Evolutionary conservation across 2,113 vertebrate genomes (phyloP).

Genomic region (Tachysurus vachellii): DNA sequence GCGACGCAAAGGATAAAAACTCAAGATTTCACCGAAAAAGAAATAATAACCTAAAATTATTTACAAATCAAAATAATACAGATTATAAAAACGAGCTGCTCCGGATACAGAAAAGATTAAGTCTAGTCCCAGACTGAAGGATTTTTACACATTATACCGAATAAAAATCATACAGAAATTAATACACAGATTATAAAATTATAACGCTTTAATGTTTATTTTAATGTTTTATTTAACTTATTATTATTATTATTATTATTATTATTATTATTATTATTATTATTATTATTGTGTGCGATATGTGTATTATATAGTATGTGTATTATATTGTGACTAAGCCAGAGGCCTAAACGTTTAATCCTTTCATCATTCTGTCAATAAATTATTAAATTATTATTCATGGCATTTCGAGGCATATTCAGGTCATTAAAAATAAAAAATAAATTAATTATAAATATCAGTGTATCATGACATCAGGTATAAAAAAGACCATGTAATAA

Average conservation of each 20-base stretch:
- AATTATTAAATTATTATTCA: neutral
- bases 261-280: no score
- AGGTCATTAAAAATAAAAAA: neutral
- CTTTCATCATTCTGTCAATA: neutral
- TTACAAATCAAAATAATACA: neutral
- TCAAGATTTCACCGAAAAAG: neutral
- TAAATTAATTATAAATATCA: no score
- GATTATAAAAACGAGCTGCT: neutral
- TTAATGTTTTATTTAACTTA: no score
- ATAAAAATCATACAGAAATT: neutral
- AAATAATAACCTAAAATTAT: neutral
- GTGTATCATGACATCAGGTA: neutral
- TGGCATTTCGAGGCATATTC: no score
- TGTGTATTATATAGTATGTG: neutral
- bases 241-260: no score
- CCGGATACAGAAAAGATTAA: conserved; percentile 25
- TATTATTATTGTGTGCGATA: neutral
- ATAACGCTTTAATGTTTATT: neutral
- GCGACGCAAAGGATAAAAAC: neutral
- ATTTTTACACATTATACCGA: neutral
- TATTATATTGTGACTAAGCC: neutral
- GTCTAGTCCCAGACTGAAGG: conserved; percentile 11
- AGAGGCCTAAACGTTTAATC: neutral
- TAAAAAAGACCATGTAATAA: neutral
- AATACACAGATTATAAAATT: neutral